A percentile compares a stretch with the other conserved stretches of the same genome.
These are phyloP conservation scores for Chondrilla cf. caribensis DNA, from an alignment of 37 sponge, comb jelly and placozoan genomes.

Conservation along the genomic window DNA sequence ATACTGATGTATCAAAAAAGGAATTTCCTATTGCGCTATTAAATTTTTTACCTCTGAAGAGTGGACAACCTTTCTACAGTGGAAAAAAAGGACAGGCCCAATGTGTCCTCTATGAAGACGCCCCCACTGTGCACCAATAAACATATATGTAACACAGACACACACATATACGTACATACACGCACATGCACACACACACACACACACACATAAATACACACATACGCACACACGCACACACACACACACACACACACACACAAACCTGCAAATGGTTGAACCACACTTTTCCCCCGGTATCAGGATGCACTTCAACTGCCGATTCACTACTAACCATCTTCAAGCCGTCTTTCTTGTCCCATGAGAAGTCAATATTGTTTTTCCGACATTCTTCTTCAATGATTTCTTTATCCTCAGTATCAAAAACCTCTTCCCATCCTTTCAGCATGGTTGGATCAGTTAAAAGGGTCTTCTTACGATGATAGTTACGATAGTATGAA, in stretches of 20 bases:
- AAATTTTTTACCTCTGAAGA: too few species aligned
- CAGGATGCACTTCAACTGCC: conserved; percentile 65
- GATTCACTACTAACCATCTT: conserved; percentile 35
- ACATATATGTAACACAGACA: too few species aligned
- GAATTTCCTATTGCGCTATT: too few species aligned
- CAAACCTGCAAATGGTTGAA: conserved; percentile 71
- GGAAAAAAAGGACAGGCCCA: too few species aligned
- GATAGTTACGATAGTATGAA: conserved; percentile 55
- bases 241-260: not conserved
- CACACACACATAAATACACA: too few species aligned
- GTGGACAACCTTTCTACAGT: too few species aligned
- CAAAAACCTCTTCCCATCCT: conserved; percentile 73
- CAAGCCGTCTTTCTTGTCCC: conserved; percentile 37
- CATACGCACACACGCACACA: too few species aligned
- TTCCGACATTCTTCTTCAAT: conserved; percentile 55
- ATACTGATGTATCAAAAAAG: too few species aligned
- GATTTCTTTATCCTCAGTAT: conserved; percentile 38
- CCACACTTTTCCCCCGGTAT: conserved; percentile 75
- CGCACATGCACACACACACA: too few species aligned
- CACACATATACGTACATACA: too few species aligned
- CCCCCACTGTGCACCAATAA: too few species aligned
- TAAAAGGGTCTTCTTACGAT: conserved; percentile 20
- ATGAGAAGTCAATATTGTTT: conserved; percentile 34
- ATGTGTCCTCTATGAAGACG: too few species aligned
- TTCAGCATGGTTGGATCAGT: conserved; percentile 66